phyloP scores from a whole-genome alignment of 2,888 invertebrate species.

The Oligia latruncula region DNA sequence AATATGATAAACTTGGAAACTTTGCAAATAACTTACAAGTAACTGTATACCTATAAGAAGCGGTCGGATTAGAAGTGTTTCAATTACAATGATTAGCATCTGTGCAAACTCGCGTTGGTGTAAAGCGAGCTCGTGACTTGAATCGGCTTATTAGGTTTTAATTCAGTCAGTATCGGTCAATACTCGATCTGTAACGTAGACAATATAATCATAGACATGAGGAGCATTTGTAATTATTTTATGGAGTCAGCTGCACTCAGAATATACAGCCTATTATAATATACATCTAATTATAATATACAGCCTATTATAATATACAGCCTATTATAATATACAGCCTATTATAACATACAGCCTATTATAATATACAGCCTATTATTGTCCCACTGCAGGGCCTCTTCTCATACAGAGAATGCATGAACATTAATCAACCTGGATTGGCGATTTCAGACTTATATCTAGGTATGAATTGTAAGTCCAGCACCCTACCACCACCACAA shows the following conservation, averaged over 20 bases:
- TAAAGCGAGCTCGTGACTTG: slow-evolving; percentile 35
- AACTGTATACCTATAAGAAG: slow-evolving; percentile 58
- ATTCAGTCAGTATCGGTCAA: slow-evolving; percentile 6
- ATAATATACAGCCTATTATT: not conserved
- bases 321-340: no score
- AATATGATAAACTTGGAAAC: slow-evolving; percentile 68
- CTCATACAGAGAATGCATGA: not conserved
- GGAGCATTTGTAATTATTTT: slow-evolving; percentile 4
- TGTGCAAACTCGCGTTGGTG: slow-evolving; percentile 1
- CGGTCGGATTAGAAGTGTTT: slow-evolving; percentile 19
- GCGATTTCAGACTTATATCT: not conserved
- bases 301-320: no score
- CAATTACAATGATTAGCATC: slow-evolving; percentile 17
- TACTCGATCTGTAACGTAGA: not conserved
- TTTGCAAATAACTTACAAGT: slow-evolving; percentile 55
- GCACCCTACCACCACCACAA: no score
- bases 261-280: not conserved
- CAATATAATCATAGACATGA: slow-evolving; percentile 6
- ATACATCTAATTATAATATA: not conserved
- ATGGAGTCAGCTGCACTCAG: not conserved
- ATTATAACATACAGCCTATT: no score
- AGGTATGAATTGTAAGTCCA: not conserved
- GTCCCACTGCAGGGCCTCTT: not conserved
- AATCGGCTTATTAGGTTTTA: slow-evolving; percentile 35
- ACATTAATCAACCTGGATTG: not conserved